These are phyloP conservation scores for Erithacus rubecula DNA, from an alignment of 2,797 vertebrate genomes.

Conservation along the genomic window DNA sequence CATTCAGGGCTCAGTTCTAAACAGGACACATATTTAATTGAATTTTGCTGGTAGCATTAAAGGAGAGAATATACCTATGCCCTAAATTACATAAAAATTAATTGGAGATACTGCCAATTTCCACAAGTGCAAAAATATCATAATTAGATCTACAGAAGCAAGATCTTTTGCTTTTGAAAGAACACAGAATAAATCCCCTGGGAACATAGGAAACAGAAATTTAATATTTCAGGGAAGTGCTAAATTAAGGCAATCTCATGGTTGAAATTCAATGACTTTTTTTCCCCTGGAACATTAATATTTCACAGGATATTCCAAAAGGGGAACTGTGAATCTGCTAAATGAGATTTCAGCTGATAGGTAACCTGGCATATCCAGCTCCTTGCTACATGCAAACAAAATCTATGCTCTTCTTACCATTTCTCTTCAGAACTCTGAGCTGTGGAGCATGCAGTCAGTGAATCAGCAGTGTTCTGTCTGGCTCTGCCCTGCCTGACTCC, in stretches of 20 bases:
- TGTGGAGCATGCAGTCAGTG: neutral
- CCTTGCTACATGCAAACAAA: neutral
- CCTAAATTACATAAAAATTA: neutral
- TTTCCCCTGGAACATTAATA: neutral
- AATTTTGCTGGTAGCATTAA: neutral
- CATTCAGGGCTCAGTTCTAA: neutral
- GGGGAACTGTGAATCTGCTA: neutral
- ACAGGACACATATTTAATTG: neutral
- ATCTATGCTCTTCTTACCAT: neutral
- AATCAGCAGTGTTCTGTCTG: neutral
- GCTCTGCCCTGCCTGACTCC: neutral
- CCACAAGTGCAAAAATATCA: neutral
- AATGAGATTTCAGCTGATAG: neutral
- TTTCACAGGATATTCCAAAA: neutral
- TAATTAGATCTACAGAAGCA: neutral
- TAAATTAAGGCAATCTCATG: neutral
- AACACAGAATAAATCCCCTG: neutral
- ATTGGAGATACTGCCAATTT: neutral
- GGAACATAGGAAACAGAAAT: neutral
- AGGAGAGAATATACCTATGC: neutral
- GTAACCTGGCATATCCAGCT: neutral
- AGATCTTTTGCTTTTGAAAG: neutral
- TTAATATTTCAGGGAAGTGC: neutral
- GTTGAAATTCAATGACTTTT: neutral
- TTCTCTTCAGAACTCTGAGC: neutral